phyloP scores from a whole-genome alignment of 92 coral and sea anemone species.

The Nematostella vectensis region DNA sequence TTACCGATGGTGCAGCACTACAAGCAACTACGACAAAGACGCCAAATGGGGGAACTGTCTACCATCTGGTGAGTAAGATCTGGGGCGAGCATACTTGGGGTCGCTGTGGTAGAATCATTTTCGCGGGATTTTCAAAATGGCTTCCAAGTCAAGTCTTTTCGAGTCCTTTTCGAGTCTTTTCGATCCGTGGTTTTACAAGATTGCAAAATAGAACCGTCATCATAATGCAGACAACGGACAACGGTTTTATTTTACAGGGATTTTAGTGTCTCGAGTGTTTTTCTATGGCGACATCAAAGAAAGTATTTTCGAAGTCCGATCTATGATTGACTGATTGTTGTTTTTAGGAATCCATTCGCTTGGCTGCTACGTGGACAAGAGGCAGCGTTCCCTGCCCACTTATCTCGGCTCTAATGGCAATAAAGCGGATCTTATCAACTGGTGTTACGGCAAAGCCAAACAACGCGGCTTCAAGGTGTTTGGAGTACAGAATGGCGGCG shows the following conservation, averaged over 20 bases:
- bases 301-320: too few relatives aligned
- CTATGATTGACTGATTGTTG: too few relatives aligned
- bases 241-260: too few relatives aligned
- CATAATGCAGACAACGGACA: too few relatives aligned
- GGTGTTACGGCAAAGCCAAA: background rate
- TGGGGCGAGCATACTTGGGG: background rate
- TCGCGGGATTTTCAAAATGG: too few relatives aligned
- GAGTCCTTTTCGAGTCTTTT: too few relatives aligned
- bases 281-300: too few relatives aligned
- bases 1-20: conserved; percentile 71
- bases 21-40: conserved; percentile 36
- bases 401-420: background rate
- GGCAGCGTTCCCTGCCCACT: conserved; percentile 15
- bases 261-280: too few relatives aligned
- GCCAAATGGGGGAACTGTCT: conserved; percentile 88
- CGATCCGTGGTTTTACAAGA: too few relatives aligned
- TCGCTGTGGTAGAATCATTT: too few relatives aligned
- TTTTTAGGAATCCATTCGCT: conserved; percentile 9
- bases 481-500: conserved; percentile 13
- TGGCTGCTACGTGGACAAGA: conserved; percentile 19
- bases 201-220: too few relatives aligned
- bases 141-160: too few relatives aligned
- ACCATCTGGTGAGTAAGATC: conserved; percentile 39
- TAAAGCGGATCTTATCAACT: background rate
- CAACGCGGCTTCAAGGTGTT: conserved; percentile 4